phyloP scores from a whole-genome alignment of 2,797 vertebrate genomes.

The Mus spretus region DNA sequence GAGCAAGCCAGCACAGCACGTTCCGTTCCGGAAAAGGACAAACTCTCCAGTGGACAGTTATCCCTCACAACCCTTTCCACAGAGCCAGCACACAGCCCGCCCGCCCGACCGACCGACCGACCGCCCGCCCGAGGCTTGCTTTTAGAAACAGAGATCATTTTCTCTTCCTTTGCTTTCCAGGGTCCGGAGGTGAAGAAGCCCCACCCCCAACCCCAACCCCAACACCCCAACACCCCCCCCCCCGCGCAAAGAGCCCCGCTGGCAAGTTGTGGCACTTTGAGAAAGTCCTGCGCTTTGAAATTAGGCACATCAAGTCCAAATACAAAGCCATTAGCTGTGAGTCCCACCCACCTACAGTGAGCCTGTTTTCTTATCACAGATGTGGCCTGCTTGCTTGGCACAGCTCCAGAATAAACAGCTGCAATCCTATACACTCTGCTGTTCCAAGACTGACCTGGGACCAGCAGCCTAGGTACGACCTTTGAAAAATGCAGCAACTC shows the following conservation, averaged over 20 bases:
- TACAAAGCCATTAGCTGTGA: not conserved
- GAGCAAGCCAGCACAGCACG: not conserved
- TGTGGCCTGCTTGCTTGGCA: not conserved
- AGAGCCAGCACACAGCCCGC: slow-evolving; percentile 74
- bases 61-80: slow-evolving; percentile 78
- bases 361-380: not conserved
- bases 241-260: slow-evolving; percentile 79
- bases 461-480: not conserved
- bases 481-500: not conserved
- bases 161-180: slow-evolving; percentile 80
- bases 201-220: slow-evolving; percentile 46
- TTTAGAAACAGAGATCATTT: slow-evolving; percentile 78
- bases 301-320: not conserved
- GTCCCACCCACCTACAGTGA: not conserved
- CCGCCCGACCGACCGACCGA: too few species aligned
- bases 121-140: slow-evolving; percentile 71
- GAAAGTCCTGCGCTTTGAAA: not conserved
- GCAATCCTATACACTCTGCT: not conserved
- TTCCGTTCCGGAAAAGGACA: not conserved
- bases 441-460: not conserved
- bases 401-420: not conserved
- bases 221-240: not conserved
- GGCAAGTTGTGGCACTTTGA: slow-evolving; percentile 30
- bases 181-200: slow-evolving; percentile 75
- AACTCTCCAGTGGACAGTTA: slow-evolving; percentile 73